These are phyloP conservation scores for Drosophila tripunctata DNA, from an alignment of 2,888 invertebrate species.

Conservation along the genomic window DNA sequence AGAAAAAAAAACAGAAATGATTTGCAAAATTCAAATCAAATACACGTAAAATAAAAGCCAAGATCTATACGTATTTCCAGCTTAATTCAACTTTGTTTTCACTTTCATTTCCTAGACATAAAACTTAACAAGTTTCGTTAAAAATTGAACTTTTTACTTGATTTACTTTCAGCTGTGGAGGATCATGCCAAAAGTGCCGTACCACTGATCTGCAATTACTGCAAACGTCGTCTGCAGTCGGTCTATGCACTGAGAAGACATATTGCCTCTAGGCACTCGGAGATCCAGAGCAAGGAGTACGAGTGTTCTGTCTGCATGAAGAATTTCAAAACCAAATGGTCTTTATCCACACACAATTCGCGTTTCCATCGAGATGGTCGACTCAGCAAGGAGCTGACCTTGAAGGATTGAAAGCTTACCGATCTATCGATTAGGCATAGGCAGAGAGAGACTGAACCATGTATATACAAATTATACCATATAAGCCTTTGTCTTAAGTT, in stretches of 20 bases:
- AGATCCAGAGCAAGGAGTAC: constrained; percentile 79
- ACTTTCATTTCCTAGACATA: constrained; percentile 8
- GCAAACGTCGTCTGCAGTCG: constrained; percentile 81
- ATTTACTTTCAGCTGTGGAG: constrained; percentile 37
- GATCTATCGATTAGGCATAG: constrained; percentile 31
- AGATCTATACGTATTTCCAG: constrained; percentile 55
- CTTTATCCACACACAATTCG: constrained; percentile 84
- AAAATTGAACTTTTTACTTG: neutral
- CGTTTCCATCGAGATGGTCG: constrained; percentile 82
- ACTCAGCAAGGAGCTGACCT: constrained; percentile 79
- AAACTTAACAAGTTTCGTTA: neutral
- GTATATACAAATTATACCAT: neutral
- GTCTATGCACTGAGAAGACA: constrained; percentile 82
- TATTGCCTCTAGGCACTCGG: constrained; percentile 82
- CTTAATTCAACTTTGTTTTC: constrained; percentile 24
- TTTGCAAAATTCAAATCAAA: constrained; percentile 29
- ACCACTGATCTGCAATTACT: constrained; percentile 76
- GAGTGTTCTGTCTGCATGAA: constrained; percentile 82
- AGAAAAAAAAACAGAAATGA: neutral
- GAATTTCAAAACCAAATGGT: constrained; percentile 84
- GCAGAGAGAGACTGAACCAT: constrained; percentile 16
- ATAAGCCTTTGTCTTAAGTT: neutral
- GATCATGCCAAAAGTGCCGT: constrained; percentile 43
- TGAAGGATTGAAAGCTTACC: constrained; percentile 57
- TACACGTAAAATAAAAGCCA: constrained; percentile 47